Conservation (phyloP, 2,888 invertebrate genomes). For the Plusia festucae region DNA sequence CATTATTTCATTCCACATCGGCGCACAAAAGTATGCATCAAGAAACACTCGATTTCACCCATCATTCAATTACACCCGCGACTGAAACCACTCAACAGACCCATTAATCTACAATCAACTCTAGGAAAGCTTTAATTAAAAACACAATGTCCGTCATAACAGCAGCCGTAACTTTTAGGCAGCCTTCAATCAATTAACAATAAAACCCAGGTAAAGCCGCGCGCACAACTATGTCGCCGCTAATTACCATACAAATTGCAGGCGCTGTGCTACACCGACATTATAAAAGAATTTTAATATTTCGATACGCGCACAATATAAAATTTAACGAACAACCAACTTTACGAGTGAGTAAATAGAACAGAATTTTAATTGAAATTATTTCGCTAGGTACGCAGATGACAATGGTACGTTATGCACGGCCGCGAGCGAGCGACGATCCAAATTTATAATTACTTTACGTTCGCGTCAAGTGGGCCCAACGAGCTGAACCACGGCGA, state of each 20-base stretch:
- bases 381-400: conserved; percentile 35
- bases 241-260: conserved; percentile 59
- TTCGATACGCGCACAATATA: conserved; percentile 41
- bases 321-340: conserved; percentile 43
- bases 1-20: conserved; percentile 32
- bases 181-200: conserved; percentile 48
- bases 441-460: conserved; percentile 51
- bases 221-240: conserved; percentile 39
- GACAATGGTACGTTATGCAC: conserved; percentile 44
- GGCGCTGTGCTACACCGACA: conserved; percentile 19
- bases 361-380: conserved; percentile 60
- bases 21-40: conserved; percentile 18
- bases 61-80: conserved; percentile 22
- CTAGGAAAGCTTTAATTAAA: conserved; percentile 40
- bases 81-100: conserved; percentile 11
- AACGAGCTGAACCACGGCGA: conserved; percentile 22
- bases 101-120: conserved; percentile 38
- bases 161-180: conserved; percentile 30
- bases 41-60: conserved; percentile 23
- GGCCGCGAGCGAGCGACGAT: conserved; percentile 25
- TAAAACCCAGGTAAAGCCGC: conserved; percentile 48
- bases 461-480: conserved; percentile 21
- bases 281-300: conserved; percentile 50
- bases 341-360: conserved; percentile 45
- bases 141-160: conserved; percentile 23